Conservation (phyloP, 2,888 invertebrate genomes). For the Drosophila neotestacea region DNA sequence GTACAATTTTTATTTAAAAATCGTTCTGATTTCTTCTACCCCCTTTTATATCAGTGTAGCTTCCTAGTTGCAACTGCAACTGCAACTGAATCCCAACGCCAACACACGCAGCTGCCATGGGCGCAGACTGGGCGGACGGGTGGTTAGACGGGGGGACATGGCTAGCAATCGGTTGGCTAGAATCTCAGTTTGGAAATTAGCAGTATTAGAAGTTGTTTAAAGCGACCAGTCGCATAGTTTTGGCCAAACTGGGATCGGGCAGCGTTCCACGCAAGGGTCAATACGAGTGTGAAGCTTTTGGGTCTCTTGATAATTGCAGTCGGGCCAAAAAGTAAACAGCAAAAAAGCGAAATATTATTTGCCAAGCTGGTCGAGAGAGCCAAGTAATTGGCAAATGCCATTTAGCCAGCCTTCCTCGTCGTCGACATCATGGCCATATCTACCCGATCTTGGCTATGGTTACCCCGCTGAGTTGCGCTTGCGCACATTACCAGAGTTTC, state of each 20-base stretch:
- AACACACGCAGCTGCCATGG: conserved; percentile 41
- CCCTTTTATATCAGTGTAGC: background rate
- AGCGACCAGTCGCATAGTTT: conserved; percentile 41
- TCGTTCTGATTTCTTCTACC: too few species aligned
- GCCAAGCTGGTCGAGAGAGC: conserved; percentile 33
- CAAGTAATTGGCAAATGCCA: conserved; percentile 59
- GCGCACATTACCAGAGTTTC: conserved; percentile 50
- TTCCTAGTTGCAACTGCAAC: background rate
- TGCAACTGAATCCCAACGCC: conserved; percentile 15
- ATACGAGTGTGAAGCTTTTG: conserved; percentile 62
- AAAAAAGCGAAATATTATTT: conserved; percentile 63
- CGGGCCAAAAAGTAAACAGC: conserved; percentile 11
- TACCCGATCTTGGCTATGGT: conserved; percentile 44
- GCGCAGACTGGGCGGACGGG: background rate
- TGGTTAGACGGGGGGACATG: background rate
- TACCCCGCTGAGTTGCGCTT: conserved; percentile 57
- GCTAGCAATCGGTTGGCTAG: conserved; percentile 47
- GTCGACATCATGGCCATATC: conserved; percentile 55
- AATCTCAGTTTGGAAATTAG: conserved; percentile 68
- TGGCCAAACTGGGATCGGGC: conserved; percentile 21
- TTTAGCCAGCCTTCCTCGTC: conserved; percentile 33
- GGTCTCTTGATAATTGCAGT: conserved; percentile 57
- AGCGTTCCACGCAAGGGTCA: conserved; percentile 60
- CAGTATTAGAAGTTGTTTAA: conserved; percentile 70
- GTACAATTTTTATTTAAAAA: too few species aligned